Evolutionary conservation across 53 echinoderm and acorn worm genomes (phyloP).

Genomic region (Zoroaster sp.): DNA sequence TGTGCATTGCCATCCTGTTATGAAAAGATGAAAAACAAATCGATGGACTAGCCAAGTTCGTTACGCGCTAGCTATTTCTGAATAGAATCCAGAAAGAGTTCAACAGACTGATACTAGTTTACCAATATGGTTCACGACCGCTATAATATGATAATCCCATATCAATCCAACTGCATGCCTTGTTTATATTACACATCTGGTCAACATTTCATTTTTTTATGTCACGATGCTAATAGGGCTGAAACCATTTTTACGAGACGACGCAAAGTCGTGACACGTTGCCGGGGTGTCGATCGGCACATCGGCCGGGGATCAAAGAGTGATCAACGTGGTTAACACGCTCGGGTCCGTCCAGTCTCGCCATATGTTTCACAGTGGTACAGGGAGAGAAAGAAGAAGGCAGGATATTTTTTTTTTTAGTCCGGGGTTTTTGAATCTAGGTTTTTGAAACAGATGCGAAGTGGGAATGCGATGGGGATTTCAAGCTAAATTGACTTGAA

Average conservation of each 20-base stretch:
- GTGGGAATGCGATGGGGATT: conserved; percentile 44
- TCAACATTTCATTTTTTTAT: conserved; percentile 31
- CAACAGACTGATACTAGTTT: neutral
- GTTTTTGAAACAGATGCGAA: conserved; percentile 39
- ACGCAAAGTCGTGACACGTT: neutral
- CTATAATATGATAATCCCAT: conserved; percentile 6
- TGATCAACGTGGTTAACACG: conserved; percentile 10
- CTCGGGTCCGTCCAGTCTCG: neutral
- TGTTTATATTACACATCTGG: conserved; percentile 48
- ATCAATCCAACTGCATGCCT: neutral
- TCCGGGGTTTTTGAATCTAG: neutral
- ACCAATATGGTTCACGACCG: conserved; percentile 28
- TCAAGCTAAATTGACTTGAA: conserved; percentile 11
- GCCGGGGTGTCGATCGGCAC: conserved; percentile 3
- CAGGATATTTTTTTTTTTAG: neutral
- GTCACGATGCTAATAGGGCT: conserved; percentile 21
- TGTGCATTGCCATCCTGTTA: too few relatives aligned
- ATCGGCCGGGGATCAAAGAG: conserved; percentile 38
- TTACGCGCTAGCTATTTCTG: too few relatives aligned
- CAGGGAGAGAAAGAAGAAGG: neutral
- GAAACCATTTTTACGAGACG: conserved; percentile 26
- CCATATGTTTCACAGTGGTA: neutral
- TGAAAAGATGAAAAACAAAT: too few relatives aligned
- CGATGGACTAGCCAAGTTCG: too few relatives aligned
- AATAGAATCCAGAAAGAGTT: too few relatives aligned